phyloP scores from a whole-genome alignment of 2,113 vertebrate genomes.

The Cheilinus undulatus region DNA sequence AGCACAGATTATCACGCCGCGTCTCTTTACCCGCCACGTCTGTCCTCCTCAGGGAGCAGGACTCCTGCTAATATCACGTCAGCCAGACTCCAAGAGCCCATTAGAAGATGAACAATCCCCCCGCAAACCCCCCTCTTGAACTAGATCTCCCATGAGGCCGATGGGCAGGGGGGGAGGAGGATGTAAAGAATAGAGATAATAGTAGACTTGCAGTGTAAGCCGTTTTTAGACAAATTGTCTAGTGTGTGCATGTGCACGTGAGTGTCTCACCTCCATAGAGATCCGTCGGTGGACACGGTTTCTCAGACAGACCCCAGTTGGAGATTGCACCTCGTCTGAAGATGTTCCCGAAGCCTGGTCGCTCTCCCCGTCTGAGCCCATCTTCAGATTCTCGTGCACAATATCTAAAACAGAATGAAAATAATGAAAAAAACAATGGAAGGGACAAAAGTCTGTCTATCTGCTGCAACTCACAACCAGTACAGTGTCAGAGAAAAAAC shows the following conservation, averaged over 20 bases:
- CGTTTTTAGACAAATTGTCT: not conserved
- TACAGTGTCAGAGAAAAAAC: too few relatives aligned
- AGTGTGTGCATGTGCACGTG: not conserved
- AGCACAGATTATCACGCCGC: constrained; percentile 16
- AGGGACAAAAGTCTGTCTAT: too few relatives aligned
- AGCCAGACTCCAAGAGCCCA: constrained; percentile 38
- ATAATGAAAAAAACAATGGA: not conserved
- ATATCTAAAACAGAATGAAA: constrained; percentile 86
- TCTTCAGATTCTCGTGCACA: constrained; percentile 99
- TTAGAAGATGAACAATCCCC: constrained; percentile 13
- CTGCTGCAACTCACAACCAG: too few relatives aligned
- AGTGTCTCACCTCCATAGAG: constrained; percentile 94
- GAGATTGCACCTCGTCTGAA: constrained; percentile 98
- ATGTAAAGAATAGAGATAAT: constrained; percentile 14
- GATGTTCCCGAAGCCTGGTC: constrained; percentile 99
- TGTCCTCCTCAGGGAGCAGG: constrained; percentile 29
- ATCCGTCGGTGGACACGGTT: constrained; percentile 93
- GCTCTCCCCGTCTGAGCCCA: constrained; percentile 98
- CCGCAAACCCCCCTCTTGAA: not conserved
- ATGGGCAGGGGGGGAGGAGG: not conserved
- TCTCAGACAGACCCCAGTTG: constrained; percentile 96
- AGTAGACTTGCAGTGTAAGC: not conserved
- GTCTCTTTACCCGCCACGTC: constrained; percentile 29
- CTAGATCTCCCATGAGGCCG: not conserved
- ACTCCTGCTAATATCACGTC: constrained; percentile 43